These are phyloP conservation scores for Cebus imitator DNA, from an alignment of 2,113 vertebrate genomes.

Conservation along the genomic window DNA sequence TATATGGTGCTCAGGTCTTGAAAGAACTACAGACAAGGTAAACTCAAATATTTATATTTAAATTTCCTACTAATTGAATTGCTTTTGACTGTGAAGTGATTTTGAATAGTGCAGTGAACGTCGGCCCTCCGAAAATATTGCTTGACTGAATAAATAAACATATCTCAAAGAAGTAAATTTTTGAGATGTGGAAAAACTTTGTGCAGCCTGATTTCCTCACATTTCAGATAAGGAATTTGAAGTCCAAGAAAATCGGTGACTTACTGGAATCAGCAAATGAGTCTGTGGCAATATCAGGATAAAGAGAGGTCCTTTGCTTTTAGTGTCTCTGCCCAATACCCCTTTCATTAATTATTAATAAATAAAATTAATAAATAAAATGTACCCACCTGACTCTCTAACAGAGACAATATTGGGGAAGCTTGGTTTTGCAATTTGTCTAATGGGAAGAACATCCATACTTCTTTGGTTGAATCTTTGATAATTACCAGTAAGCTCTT, in stretches of 20 bases:
- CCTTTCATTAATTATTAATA: not conserved
- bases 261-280: not conserved
- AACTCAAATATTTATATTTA: not conserved
- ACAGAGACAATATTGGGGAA: not conserved
- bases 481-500: not conserved
- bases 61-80: not conserved
- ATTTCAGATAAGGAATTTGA: not conserved
- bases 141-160: not conserved
- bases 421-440: not conserved
- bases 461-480: not conserved
- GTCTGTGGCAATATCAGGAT: not conserved
- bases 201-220: not conserved
- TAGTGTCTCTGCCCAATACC: not conserved
- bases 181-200: not conserved
- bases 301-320: not conserved
- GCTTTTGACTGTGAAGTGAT: not conserved
- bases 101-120: not conserved
- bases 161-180: not conserved
- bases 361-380: not conserved
- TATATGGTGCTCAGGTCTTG: not conserved
- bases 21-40: not conserved
- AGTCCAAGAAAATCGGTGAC: not conserved
- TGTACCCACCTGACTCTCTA: not conserved
- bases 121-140: not conserved
- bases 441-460: not conserved